A percentile compares a stretch with the other conserved stretches of the same genome.
These are phyloP conservation scores for Leptinotarsa lineolata DNA, from an alignment of 1,140 invertebrate genomes.

Conservation along the genomic window DNA sequence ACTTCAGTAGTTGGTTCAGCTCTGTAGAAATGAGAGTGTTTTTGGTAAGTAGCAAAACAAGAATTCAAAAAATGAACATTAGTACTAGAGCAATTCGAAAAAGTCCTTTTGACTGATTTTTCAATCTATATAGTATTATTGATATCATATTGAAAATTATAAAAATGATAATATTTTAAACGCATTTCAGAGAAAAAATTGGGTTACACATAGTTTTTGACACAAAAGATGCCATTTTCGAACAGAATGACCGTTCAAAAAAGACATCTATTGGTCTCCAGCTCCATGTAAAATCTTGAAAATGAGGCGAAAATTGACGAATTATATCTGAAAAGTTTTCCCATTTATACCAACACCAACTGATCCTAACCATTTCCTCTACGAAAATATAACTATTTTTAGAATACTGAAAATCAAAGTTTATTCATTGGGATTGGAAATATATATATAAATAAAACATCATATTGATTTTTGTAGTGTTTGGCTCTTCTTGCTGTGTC, in stretches of 20 bases:
- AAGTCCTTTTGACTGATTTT: not conserved
- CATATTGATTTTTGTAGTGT: conserved; percentile 16
- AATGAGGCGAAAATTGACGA: too few species aligned
- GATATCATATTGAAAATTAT: not conserved
- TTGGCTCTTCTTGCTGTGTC: conserved; percentile 12
- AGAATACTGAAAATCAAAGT: not conserved
- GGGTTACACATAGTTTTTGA: too few species aligned
- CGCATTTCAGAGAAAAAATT: not conserved
- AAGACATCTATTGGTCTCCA: too few species aligned
- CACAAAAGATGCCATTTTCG: too few species aligned
- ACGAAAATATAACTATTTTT: not conserved
- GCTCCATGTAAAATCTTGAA: too few species aligned
- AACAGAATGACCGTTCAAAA: too few species aligned
- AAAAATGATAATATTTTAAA: not conserved
- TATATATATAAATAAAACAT: not conserved
- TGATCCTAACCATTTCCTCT: not conserved
- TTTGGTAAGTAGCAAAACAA: conserved; percentile 7
- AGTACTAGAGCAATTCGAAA: not conserved
- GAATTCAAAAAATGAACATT: not conserved
- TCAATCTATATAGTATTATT: not conserved
- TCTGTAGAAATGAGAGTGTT: not conserved
- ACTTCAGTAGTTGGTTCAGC: not conserved
- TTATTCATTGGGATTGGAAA: not conserved
- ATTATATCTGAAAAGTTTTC: too few species aligned
- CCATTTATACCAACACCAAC: not conserved